Evolutionary conservation across 1,140 invertebrate species (phyloP).

Genomic region (Glomeris maerens): DNA sequence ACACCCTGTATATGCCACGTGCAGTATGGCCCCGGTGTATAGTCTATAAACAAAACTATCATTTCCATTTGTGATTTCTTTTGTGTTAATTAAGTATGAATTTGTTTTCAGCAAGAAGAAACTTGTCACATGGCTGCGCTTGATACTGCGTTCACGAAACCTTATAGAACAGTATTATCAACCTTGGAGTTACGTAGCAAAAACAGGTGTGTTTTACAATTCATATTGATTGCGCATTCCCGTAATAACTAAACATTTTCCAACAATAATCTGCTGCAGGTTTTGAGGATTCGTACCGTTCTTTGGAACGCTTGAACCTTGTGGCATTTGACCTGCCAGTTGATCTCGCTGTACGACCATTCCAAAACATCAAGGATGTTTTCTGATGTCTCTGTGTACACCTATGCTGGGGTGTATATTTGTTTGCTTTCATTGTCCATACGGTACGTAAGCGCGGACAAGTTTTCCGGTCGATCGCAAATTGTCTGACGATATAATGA

Average conservation of each 20-base stretch:
- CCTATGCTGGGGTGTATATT: background rate
- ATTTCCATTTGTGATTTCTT: no score
- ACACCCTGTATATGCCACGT: no score
- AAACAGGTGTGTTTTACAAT: constrained; percentile 51
- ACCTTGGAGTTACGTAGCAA: constrained; percentile 85
- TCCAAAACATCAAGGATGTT: constrained; percentile 95
- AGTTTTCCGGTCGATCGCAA: background rate
- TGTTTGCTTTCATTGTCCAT: background rate
- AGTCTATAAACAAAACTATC: no score
- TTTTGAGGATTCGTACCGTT: constrained; percentile 86
- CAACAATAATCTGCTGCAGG: constrained; percentile 38
- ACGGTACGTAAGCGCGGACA: background rate
- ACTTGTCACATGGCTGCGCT: constrained; percentile 79
- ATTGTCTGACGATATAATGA: background rate
- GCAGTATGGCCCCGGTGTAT: no score
- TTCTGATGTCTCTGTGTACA: constrained; percentile 40
- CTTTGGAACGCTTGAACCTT: constrained; percentile 68
- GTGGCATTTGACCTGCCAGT: constrained; percentile 87
- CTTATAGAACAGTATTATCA: constrained; percentile 82
- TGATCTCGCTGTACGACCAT: constrained; percentile 85
- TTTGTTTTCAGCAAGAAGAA: constrained; percentile 54
- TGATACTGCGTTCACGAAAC: constrained; percentile 77
- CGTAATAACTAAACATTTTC: background rate
- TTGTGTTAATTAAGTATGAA: constrained; percentile 6
- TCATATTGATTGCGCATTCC: background rate